Evolutionary conservation across 1,140 invertebrate genomes (phyloP).

Genomic region (Aphelenchoides fujianensis): DNA sequence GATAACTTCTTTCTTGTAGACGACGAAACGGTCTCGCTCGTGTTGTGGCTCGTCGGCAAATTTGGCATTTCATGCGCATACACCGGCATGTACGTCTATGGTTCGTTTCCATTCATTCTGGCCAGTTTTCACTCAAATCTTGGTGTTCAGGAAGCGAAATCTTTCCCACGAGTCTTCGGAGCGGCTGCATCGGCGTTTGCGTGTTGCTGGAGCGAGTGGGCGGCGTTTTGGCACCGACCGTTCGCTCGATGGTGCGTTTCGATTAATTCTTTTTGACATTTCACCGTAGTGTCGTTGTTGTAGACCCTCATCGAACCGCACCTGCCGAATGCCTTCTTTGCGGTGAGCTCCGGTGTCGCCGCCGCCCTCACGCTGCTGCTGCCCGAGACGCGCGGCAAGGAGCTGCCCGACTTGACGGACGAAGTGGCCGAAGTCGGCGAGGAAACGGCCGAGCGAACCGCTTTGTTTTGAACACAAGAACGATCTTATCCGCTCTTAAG

Average conservation of each 20-base stretch:
- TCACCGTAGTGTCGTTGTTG: too few relatives aligned
- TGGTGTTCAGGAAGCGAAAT: constrained; percentile 37
- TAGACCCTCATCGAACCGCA: constrained; percentile 26
- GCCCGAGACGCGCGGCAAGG: constrained; percentile 34
- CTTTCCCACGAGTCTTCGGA: constrained; percentile 40
- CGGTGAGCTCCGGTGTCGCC: constrained; percentile 25
- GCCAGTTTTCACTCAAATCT: too few relatives aligned
- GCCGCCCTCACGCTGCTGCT: constrained; percentile 23
- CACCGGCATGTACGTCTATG: constrained; percentile 42
- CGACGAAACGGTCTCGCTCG: not conserved
- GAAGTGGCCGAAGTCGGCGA: constrained; percentile 16
- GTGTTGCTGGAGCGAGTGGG: constrained; percentile 30
- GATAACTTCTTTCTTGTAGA: constrained; percentile 31
- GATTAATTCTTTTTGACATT: constrained; percentile 10
- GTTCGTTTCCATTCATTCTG: constrained; percentile 13
- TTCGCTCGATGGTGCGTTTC: constrained; percentile 28
- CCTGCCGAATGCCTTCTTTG: constrained; percentile 34
- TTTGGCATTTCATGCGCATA: constrained; percentile 45
- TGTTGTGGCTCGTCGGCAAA: constrained; percentile 43
- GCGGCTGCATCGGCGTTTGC: constrained; percentile 51
- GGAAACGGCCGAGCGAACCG: not conserved
- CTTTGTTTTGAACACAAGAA: too few relatives aligned
- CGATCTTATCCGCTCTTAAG: too few relatives aligned
- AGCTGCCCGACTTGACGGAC: constrained; percentile 29
- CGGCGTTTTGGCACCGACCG: constrained; percentile 25